Evolutionary conservation across 2,888 invertebrate species (phyloP).

Genomic region (Acleris cristana): DNA sequence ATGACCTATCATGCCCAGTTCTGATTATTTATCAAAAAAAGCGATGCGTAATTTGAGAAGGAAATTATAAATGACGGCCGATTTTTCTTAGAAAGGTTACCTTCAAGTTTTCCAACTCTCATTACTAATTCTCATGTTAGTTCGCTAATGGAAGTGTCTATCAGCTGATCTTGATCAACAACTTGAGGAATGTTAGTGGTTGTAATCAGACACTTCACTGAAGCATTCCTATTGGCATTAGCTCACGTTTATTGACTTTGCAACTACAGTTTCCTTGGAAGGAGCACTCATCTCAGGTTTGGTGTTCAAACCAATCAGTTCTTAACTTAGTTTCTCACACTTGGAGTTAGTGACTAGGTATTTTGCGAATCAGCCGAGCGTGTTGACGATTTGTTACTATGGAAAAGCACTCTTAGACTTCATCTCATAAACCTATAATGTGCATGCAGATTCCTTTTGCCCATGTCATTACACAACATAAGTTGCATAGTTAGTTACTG

Average conservation of each 20-base stretch:
- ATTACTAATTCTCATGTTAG: constrained; percentile 2
- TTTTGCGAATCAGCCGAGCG: not conserved
- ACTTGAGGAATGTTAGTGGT: constrained; percentile 22
- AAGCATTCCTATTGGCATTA: constrained; percentile 25
- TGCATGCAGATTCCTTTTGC: no score
- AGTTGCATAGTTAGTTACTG: no score
- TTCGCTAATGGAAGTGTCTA: constrained; percentile 18
- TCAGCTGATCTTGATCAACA: constrained; percentile 3
- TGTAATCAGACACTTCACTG: constrained; percentile 23
- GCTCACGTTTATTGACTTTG: constrained; percentile 13
- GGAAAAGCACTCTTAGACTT: no score
- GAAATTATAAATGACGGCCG: no score
- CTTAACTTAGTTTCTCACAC: constrained; percentile 13
- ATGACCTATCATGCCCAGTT: no score
- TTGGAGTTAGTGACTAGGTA: not conserved
- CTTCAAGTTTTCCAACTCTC: constrained; percentile 3
- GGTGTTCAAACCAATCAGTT: constrained; percentile 8
- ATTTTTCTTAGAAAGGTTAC: no score
- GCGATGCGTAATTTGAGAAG: no score
- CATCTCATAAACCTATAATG: no score
- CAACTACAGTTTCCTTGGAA: not conserved
- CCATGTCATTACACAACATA: no score
- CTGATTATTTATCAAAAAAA: no score
- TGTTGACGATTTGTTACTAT: not conserved
- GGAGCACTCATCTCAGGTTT: not conserved